Evolutionary conservation across 2,113 vertebrate genomes (phyloP), one percentile per base, ranked within the genome.

Genomic region (Tyrannus savana): DNA sequence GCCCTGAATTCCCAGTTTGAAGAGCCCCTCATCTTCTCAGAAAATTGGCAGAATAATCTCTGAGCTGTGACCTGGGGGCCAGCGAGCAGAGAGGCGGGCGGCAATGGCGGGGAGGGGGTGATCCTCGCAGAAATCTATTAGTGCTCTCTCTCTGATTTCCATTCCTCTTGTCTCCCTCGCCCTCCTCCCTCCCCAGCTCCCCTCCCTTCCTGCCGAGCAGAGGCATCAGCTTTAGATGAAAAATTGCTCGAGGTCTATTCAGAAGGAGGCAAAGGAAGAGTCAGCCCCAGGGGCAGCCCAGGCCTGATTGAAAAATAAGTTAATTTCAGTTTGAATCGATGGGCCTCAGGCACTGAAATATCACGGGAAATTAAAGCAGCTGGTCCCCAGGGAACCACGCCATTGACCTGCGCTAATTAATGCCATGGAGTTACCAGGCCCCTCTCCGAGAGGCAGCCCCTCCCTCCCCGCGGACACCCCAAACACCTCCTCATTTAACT

Each of bases 251-350:
- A 97, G 97, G 97, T 98, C 96, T 98, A 97, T 98, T 99, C 98
- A 98, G 98, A 98, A 98, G 98, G 97, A 98, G 97, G 98, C 97
- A 98, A 97, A 98, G 98, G 98, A 98, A 98, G 98, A 98, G 98
- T 98, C 99, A 99, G 97, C 99, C 99, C 99, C 98, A 95, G 98
- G 99, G 99, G 99, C 99, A 98, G 97, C 98, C 97, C 96, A 97
- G 97, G 98, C 98, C 99, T 99, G 99, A 99, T 99, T 99, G 99
- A 99, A 99, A 99, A 99, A 99, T 99, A 99, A 99, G 99, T 99
- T 99, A 99, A 99, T 99, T 99, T 99, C 99, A 98, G 97, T 98
- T 98, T 98, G 99, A 99, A 99, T 99, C 99, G 99, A 99, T 99
- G 99, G 98, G 98, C 99, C 98, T 98, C 99, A 99, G 99, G 99